phyloP scores from a whole-genome alignment of 2,113 vertebrate species.

The Clarias batrachus region DNA sequence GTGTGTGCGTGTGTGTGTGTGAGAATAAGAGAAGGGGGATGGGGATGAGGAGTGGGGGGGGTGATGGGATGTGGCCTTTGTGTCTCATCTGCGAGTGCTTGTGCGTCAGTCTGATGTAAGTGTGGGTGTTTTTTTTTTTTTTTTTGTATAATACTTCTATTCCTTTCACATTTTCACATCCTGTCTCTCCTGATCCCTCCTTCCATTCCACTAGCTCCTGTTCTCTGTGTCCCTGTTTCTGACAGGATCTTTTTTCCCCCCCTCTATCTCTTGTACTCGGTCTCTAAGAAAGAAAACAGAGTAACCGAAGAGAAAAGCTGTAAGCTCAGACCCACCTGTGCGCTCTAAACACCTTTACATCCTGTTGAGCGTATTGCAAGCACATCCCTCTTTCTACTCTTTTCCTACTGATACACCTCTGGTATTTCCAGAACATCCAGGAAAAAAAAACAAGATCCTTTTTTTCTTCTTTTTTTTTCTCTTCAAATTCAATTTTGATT shows the following conservation, averaged over 20 bases:
- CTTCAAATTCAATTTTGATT: too few relatives aligned
- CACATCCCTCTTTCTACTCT: neutral
- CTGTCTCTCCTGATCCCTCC: conserved; percentile 17
- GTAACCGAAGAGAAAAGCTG: neutral
- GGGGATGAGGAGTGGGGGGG: conserved; percentile 45
- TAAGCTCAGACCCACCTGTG: neutral
- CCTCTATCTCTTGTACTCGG: neutral
- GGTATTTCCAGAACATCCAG: neutral
- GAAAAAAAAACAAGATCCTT: too few relatives aligned
- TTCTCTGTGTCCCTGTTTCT: conserved; percentile 21
- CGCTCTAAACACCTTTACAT: neutral
- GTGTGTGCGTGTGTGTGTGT: neutral
- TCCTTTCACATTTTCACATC: conserved; percentile 33
- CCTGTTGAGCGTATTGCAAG: neutral
- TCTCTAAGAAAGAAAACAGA: neutral
- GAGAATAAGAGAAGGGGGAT: conserved; percentile 31
- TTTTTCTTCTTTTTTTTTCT: neutral
- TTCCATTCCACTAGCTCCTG: neutral
- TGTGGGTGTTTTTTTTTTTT: conserved; percentile 54
- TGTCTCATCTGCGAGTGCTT: conserved; percentile 70
- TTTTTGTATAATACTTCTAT: neutral
- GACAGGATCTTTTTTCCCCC: neutral
- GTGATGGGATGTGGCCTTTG: conserved; percentile 62
- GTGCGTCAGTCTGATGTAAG: conserved; percentile 77
- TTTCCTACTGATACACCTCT: neutral